These are phyloP conservation scores for Indicator maculatus DNA, from an alignment of 2,113 vertebrate genomes.

Conservation along the genomic window DNA sequence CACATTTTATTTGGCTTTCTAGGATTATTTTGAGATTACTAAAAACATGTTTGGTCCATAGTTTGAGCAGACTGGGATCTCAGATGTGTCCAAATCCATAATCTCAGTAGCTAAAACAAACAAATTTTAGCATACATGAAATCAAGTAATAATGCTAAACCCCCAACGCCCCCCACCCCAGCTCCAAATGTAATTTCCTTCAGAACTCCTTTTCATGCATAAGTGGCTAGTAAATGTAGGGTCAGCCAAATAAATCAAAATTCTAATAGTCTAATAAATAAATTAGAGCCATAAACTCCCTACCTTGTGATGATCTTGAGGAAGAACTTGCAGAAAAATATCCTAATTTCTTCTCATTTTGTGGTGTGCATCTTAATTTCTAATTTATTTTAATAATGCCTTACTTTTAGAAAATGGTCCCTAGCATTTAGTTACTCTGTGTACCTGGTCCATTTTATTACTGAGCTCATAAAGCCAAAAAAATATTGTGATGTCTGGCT, in stretches of 20 bases:
- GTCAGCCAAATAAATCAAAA: neutral
- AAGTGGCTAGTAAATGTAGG: neutral
- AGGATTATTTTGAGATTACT: neutral
- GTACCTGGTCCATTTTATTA: neutral
- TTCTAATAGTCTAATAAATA: neutral
- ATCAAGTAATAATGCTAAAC: neutral
- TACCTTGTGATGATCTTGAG: neutral
- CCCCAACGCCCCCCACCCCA: too few species aligned
- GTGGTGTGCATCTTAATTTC: neutral
- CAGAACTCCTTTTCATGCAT: neutral
- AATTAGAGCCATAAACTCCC: neutral
- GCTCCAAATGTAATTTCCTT: neutral
- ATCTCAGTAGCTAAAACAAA: neutral
- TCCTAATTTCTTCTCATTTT: neutral
- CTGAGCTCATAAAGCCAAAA: neutral
- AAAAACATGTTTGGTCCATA: neutral
- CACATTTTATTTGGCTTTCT: neutral
- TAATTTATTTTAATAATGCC: neutral
- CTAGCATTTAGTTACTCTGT: neutral
- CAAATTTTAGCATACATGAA: neutral
- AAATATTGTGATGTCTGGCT: neutral
- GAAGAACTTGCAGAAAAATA: neutral
- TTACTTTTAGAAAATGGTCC: neutral
- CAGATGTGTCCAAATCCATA: neutral
- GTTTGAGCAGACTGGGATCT: neutral